A percentile compares a stretch with the other conserved stretches of the same genome.
Evolutionary conservation across 2,888 invertebrate genomes (phyloP).

Genomic region (Harpalus rufipes): DNA sequence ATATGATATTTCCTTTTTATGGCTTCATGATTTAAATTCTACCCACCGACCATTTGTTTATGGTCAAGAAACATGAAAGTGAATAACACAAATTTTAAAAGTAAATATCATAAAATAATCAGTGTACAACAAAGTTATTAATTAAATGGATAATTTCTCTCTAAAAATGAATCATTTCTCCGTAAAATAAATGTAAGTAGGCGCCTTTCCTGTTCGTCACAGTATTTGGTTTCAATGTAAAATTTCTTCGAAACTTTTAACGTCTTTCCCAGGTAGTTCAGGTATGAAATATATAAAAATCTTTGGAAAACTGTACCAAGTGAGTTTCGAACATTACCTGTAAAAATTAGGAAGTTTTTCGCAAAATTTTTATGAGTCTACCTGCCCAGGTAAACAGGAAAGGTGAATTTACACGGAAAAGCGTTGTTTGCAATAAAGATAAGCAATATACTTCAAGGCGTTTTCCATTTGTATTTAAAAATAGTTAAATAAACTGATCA

Average conservation of each 20-base stretch:
- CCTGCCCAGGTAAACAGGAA: slow-evolving; percentile 16
- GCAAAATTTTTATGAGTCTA: slow-evolving; percentile 11
- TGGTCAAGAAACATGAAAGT: slow-evolving; percentile 4
- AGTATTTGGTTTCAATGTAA: neutral
- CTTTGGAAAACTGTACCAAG: slow-evolving; percentile 6
- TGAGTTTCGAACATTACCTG: slow-evolving; percentile 26
- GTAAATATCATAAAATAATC: slow-evolving; percentile 33
- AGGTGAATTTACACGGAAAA: slow-evolving; percentile 10
- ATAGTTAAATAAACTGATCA: too few relatives aligned
- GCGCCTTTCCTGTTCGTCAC: slow-evolving; percentile 2
- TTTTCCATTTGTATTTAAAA: too few relatives aligned
- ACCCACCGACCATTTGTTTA: neutral
- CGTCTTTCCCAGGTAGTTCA: slow-evolving; percentile 13
- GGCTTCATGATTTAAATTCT: neutral
- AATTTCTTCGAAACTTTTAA: slow-evolving; percentile 7
- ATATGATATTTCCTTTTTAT: neutral
- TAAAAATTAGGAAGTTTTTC: neutral
- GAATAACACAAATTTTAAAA: slow-evolving; percentile 19
- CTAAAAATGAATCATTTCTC: slow-evolving; percentile 17
- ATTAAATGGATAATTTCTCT: slow-evolving; percentile 19
- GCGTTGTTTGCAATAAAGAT: slow-evolving; percentile 1
- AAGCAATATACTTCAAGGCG: neutral
- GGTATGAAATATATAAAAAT: slow-evolving; percentile 3
- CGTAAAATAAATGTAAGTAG: slow-evolving; percentile 32
- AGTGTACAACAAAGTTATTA: slow-evolving; percentile 49